Base-by-base conservation (phyloP, 2,888 invertebrate species). In the Lithosia quadra region DNA sequence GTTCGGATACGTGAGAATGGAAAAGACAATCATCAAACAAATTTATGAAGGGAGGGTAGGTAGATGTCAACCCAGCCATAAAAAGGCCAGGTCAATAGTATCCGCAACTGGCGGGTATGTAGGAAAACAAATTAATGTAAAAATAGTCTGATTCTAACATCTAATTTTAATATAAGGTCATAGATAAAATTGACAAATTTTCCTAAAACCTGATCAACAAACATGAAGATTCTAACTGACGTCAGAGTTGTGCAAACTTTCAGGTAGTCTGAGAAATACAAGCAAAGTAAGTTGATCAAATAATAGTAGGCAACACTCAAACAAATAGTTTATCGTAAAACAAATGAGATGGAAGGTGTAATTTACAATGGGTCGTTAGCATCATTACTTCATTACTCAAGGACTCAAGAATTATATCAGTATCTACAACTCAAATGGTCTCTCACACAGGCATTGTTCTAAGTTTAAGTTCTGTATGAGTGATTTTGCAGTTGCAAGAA, bases 311-410 rank as follows among this genome's bases (percentile, higher is more conserved):
- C n/a, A 49, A 49, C 18, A 49, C n/a, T 49, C 49, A 49, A 49
- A n/a, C n/a, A 62, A 18, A 59, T 36, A 28, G 18, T 33, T 57
- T 36, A 49, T 68, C 62, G 7, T 70, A 36, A 21, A 49, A 49
- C 49, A 49, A 49, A 49, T 49, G 49, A n/a, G 49, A 49, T 49
- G 49, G n/a, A n/a, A 49, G 18, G 43, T 43, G 43, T 49, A 2
- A 49, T n/a, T 49, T 49, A 49, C 8, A 49, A n/a, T 49, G n/a
- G 49, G 18, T 49, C 49, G n/a, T 49, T 49, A 49, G n/a, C 49
- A 49, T 49, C n/a, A 18, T 49, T n/a, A 9, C 9, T n/a, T 49
- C n/a, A 18, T 49, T n/a, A 9, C 9, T n/a, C 49, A 49, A 49
- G 49, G 49, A 49, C 49, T 49, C n/a, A n/a, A n/a, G 9, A 9